Evolutionary conservation across 2,888 invertebrate species (phyloP).

Genomic region (Electrophaes corylata): DNA sequence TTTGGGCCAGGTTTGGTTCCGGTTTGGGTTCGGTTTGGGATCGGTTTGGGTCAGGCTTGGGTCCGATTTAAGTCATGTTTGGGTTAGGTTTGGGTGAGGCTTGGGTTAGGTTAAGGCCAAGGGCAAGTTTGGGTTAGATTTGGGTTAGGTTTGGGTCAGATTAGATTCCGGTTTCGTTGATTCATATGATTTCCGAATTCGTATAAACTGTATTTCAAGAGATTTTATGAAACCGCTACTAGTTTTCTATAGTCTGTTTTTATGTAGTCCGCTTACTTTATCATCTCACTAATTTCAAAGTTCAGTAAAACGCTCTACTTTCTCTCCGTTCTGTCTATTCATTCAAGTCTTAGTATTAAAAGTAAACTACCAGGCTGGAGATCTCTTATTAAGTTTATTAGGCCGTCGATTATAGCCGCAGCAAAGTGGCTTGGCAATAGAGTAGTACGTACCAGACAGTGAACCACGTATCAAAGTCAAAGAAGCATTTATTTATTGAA

Average conservation of each 20-base stretch:
- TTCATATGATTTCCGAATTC: not conserved
- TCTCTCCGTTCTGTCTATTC: not conserved
- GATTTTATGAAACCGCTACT: not conserved
- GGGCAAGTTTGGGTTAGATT: no score
- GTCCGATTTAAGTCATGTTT: no score
- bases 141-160: no score
- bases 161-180: no score
- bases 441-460: not conserved
- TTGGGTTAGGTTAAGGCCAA: no score
- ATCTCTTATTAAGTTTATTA: conserved; percentile 26
- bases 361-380: conserved; percentile 12
- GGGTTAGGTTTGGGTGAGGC: no score
- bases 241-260: not conserved
- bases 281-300: not conserved
- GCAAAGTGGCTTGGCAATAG: conserved; percentile 13
- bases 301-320: not conserved
- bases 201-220: not conserved
- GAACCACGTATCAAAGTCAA: not conserved
- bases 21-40: no score
- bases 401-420: conserved; percentile 11
- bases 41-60: no score
- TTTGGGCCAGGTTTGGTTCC: no score
- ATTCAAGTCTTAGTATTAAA: conserved; percentile 6
- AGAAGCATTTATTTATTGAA: not conserved
- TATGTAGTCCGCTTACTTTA: not conserved